Conservation (phyloP, 2,113 vertebrate species). For the Coptodon bakossiorum region DNA sequence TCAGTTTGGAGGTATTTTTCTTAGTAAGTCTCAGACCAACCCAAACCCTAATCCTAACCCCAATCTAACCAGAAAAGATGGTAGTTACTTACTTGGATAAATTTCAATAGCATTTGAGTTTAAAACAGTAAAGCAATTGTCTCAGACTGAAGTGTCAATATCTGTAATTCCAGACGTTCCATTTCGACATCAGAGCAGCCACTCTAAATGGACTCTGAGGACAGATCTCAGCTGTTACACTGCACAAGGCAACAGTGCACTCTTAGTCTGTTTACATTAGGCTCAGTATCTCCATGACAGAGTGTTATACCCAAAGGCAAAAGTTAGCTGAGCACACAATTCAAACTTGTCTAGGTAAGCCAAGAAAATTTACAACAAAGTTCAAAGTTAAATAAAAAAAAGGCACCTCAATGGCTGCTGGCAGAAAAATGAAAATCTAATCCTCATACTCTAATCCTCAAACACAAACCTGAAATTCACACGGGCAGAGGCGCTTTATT, state of each 20-base stretch:
- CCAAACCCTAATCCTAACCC: background rate
- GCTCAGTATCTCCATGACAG: too few species aligned
- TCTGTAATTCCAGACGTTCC: background rate
- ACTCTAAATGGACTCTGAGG: background rate
- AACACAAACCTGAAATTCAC: background rate
- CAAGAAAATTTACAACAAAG: background rate
- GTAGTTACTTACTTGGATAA: background rate
- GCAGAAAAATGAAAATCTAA: background rate
- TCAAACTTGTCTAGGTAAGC: background rate
- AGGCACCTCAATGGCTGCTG: background rate
- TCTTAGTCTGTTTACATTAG: background rate
- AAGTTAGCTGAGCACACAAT: background rate
- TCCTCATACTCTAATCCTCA: background rate
- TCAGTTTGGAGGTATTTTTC: background rate
- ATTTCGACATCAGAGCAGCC: background rate
- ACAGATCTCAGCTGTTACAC: background rate
- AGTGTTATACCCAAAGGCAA: background rate
- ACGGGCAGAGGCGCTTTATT: rapidly evolving
- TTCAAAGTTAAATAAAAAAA: background rate
- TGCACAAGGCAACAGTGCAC: background rate
- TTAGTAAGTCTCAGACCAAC: background rate
- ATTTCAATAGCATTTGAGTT: background rate
- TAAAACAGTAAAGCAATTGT: background rate
- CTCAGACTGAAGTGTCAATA: background rate
- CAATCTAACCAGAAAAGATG: background rate